Base-by-base conservation (phyloP, 2,113 vertebrate genomes). In the Grammomys dolichurus region DNA sequence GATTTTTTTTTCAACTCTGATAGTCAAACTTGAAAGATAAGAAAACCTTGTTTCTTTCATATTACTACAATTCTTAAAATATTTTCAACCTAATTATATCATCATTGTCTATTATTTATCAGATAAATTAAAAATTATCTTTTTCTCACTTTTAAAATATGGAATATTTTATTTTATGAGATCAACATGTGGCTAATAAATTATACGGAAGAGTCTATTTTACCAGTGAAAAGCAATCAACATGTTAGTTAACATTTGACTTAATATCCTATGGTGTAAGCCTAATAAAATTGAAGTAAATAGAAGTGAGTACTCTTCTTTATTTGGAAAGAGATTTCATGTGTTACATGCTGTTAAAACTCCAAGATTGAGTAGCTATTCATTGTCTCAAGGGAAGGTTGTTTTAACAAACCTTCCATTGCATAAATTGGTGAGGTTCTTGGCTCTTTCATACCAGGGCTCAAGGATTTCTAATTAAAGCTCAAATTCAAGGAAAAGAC, bases 11-110 rank as follows among this genome's bases (percentile, higher is more conserved):
- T 46, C 72, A 94, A 36, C 36, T 86, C 19, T 88, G 75, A 93
- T 33, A 93, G 43, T 87, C 72, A 91, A 63, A 77, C 54, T 60
- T 54, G 88, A 60, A 65, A 86, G 69, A 58, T 89, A 92, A 93
- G 63, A 78, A 90, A 24, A 40, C 54, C 2, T 58, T 58, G 3
- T 67, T 96, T 94, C 5, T 91, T 69, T 92, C 33, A 78, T 67
- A 65, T 77, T 88, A 85, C 60, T 33, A 28, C 33, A 70, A 46
- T 54, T 87, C 26, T 88, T 70, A 72, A 60, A 87, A 80, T 14
- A 58, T 31, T 0, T 43, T 94, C 24, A 2, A 7, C 6, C 56
- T 78, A 87, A 19, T 54, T 90, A 11, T 24, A 12, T 88, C 22
- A 69, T 72, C 60, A 65, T 33, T 92, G 72, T 65, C 20, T 94